Base-by-base conservation (phyloP, 1,140 invertebrate species). In the Leguminivora glycinivorella region DNA sequence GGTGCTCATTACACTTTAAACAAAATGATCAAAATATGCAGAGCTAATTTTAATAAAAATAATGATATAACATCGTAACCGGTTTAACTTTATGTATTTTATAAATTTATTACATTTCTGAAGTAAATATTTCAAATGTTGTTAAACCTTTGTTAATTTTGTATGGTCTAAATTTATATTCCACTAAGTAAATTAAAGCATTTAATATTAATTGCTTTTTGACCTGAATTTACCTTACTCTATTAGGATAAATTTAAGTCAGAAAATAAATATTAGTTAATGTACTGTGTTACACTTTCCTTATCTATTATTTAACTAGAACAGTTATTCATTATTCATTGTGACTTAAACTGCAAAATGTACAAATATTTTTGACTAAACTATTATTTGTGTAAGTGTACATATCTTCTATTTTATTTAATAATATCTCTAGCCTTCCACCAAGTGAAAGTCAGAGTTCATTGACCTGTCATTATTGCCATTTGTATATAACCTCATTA, bases 381-480 rank as follows among this genome's bases (percentile, higher is more conserved):
- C 58, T 26, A 31, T 29, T 26, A 60, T 29, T 47, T 17, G 19
- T n/a, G 10, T 29, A 63, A 63, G 58, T 63, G 58, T 63, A 17
- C 25, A 26, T 63, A 63, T 31, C 56, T 63, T 29, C 58, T 63
- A 63, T 63, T 63, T 63, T 63, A 63, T 63, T 34, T 63, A 63
- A 63, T 63, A 63, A 63, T 63, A 63, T 14, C 14, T 63, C 14
- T 34, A 31, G 72, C 72, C 72, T 73, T 73, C 69, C 70, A 52
- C 56, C 60, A 66, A 70, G 72, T 73, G 69, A 73, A 73, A 73
- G 72, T 73, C 68, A 73, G 56, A 73, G 72, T 70, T 73, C 69
- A 70, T 52, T 73, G 72, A 73, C 72, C 69, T 70, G 68, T 69
- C 58, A 63, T 31, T 63, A 63, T 63, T 63, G 58, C 58, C 58